Evolutionary conservation across 1,140 invertebrate genomes (phyloP).

Genomic region (Caenorhabditis tropicalis): DNA sequence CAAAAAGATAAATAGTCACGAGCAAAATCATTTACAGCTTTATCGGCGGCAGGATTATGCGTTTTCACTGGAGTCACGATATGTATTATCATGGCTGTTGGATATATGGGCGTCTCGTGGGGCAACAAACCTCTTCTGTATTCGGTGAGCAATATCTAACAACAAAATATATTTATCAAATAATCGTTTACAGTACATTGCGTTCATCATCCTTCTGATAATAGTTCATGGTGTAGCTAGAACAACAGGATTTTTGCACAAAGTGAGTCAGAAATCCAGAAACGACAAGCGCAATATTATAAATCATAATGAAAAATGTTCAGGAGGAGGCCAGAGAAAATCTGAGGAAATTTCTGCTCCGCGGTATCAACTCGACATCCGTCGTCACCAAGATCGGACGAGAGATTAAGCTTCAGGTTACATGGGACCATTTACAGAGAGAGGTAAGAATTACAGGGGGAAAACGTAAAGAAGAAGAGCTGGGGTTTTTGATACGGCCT

Average conservation of each 20-base stretch:
- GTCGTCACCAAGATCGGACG: conserved; percentile 4
- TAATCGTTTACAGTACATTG: conserved; percentile 23
- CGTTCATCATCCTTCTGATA: conserved; percentile 19
- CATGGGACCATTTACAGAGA: conserved; percentile 81
- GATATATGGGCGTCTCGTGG: conserved; percentile 10
- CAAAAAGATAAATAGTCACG: background rate
- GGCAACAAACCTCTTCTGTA: conserved; percentile 16
- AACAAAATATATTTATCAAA: background rate
- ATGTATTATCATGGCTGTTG: conserved; percentile 6
- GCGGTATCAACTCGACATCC: background rate
- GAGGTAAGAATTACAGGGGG: conserved; percentile 75
- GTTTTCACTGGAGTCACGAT: conserved; percentile 22
- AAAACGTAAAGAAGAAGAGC: background rate
- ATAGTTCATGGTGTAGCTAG: conserved; percentile 41
- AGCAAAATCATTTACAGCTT: background rate
- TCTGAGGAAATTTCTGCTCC: conserved; percentile 49
- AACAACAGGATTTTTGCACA: conserved; percentile 1
- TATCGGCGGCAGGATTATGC: conserved; percentile 7
- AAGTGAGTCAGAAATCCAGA: background rate
- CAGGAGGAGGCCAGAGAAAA: conserved; percentile 57
- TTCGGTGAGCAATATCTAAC: background rate
- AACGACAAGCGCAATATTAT: background rate
- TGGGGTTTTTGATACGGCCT: conserved; percentile 60
- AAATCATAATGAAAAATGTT: background rate
- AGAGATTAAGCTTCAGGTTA: conserved; percentile 76